These are phyloP conservation scores for Parauchenoglanis punctatus DNA, from an alignment of 2,797 vertebrate species.

Conservation along the genomic window DNA sequence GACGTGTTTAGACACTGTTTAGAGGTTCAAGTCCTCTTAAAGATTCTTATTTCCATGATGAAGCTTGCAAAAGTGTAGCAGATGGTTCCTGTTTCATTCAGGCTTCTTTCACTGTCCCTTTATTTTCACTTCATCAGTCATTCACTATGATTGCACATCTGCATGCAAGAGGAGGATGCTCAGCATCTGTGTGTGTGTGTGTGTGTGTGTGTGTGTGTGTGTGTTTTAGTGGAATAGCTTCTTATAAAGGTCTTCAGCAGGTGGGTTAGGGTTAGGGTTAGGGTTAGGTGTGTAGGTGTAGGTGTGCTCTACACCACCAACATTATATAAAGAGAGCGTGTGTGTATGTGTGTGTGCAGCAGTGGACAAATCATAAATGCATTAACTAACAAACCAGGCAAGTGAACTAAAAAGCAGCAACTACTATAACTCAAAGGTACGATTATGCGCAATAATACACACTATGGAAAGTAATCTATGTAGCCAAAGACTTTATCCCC, in stretches of 20 bases:
- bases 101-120: conserved; percentile 46
- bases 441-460: background rate
- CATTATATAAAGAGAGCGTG: too few relatives aligned
- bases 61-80: conserved; percentile 43
- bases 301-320: background rate
- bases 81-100: conserved; percentile 45
- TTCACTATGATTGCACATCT: conserved; percentile 40
- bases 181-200: conserved; percentile 13
- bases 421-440: background rate
- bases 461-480: background rate
- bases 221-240: background rate
- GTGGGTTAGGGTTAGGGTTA: too few relatives aligned
- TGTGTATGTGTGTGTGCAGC: background rate
- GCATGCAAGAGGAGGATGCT: conserved; percentile 47
- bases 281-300: too few relatives aligned
- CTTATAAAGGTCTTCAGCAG: background rate
- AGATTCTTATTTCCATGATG: conserved; percentile 19
- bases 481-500: background rate
- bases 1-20: conserved; percentile 17
- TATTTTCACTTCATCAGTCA: conserved; percentile 54
- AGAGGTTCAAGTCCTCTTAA: conserved; percentile 1
- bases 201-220: background rate
- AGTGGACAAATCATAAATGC: background rate
- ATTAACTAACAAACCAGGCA: background rate
- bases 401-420: background rate